Percentiles rank a stretch among this genome's conserved stretches.
Conservation (phyloP, 1,140 invertebrate genomes). For the Diabrotica virgifera region DNA sequence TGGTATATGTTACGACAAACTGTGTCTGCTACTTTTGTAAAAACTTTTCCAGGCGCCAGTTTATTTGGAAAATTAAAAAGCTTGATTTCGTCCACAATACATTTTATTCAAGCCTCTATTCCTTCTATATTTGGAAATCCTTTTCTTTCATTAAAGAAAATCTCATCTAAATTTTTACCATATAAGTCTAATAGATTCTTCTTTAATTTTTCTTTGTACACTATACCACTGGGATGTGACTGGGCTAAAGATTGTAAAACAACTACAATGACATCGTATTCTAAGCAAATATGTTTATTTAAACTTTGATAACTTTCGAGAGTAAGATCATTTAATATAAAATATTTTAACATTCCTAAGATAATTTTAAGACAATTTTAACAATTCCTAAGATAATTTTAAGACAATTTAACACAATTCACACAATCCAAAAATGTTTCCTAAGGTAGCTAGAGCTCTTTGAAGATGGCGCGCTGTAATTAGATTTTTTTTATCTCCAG, state of each 20-base stretch:
- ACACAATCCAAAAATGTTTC: too few relatives aligned
- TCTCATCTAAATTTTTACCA: slow-evolving; percentile 32
- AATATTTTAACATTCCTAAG: too few relatives aligned
- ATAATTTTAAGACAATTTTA: too few relatives aligned
- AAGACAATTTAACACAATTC: too few relatives aligned
- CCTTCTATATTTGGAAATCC: slow-evolving; percentile 25
- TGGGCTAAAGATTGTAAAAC: slow-evolving; percentile 40
- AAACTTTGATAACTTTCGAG: slow-evolving; percentile 31
- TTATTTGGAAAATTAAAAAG: slow-evolving; percentile 20
- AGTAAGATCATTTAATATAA: slow-evolving; percentile 37
- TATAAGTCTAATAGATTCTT: slow-evolving; percentile 25
- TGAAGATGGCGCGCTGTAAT: too few relatives aligned
- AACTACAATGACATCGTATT: slow-evolving; percentile 33
- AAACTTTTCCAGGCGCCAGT: slow-evolving; percentile 8
- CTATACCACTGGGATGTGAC: slow-evolving; percentile 43
- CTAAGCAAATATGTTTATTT: slow-evolving; percentile 37
- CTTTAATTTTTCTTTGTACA: slow-evolving; percentile 38
- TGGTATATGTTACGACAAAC: slow-evolving; percentile 21
- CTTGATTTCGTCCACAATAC: slow-evolving; percentile 27
- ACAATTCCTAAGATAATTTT: too few relatives aligned
- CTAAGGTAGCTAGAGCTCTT: too few relatives aligned
- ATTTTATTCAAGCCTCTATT: slow-evolving; percentile 26
- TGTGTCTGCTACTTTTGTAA: slow-evolving; percentile 11
- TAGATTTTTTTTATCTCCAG: too few relatives aligned
- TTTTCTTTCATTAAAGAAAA: slow-evolving; percentile 22